Conservation (phyloP, 2,888 invertebrate species). For the Apamea anceps region DNA sequence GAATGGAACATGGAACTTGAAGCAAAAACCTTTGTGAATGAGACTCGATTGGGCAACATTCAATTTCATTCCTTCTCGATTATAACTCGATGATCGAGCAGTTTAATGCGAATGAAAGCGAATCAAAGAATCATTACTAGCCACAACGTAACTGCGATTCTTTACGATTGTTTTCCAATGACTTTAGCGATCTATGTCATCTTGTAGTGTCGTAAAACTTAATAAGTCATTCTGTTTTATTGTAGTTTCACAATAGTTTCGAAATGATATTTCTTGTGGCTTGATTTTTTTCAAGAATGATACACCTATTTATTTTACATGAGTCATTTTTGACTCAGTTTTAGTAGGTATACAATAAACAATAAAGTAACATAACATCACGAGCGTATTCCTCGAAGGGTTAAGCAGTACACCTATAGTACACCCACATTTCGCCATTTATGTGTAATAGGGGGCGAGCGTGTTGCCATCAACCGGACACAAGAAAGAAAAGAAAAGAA, state of each 20-base stretch:
- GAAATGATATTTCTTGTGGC: neutral
- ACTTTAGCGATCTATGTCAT: slow-evolving; percentile 34
- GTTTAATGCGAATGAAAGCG: slow-evolving; percentile 56
- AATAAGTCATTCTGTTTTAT: slow-evolving; percentile 29
- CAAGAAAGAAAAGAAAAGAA: no score
- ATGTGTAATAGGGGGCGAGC: neutral
- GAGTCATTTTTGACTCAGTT: neutral
- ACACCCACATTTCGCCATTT: neutral
- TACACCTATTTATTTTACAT: neutral
- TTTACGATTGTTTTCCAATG: slow-evolving; percentile 52
- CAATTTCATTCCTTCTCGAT: slow-evolving; percentile 50
- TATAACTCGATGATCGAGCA: slow-evolving; percentile 44
- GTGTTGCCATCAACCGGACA: neutral
- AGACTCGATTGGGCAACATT: slow-evolving; percentile 42
- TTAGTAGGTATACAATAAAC: neutral
- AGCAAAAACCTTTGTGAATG: slow-evolving; percentile 51
- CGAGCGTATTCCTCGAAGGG: no score
- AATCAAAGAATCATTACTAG: slow-evolving; percentile 51
- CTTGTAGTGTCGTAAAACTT: slow-evolving; percentile 37
- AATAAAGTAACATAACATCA: no score
- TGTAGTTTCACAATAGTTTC: slow-evolving; percentile 7
- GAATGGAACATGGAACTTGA: slow-evolving; percentile 39
- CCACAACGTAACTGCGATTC: slow-evolving; percentile 37
- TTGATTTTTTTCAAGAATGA: neutral
- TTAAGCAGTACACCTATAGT: neutral